Base-by-base conservation (phyloP, 2,113 vertebrate genomes). In the Thinocorus orbignyianus region DNA sequence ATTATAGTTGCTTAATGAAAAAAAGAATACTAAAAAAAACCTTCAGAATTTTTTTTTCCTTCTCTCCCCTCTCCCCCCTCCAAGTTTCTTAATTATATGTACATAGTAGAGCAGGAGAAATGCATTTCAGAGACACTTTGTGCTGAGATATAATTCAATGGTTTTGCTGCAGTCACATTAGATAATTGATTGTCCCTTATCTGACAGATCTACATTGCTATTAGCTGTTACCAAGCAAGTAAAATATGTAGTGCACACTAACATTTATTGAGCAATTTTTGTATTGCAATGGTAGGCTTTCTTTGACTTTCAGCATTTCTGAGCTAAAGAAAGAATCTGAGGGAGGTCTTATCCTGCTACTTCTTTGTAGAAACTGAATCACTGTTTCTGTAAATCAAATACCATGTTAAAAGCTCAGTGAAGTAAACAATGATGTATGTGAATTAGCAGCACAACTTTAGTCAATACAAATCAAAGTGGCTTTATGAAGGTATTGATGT, bases 391-490 rank as follows among this genome's bases (percentile, higher is more conserved):
- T 97, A 97, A 98, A 98, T 98, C 96, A 98, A 97, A 97, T 95
- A 91, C 93, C 84, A 94, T 48, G 89, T 97, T 98, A 97, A 98
- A 97, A 97, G 95, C 91, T 87, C 90, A 73, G 82, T 92, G 97
- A 98, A 97, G 96, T 97, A 97, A 98, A 98, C 97, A 97, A 92
- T 95, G 96, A 98, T 97, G 79, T 95, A 96, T 98, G 96, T 96
- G 97, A 98, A 98, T 98, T 97, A 97, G 90, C 94, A 96, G 92
- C 51, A 23, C 74, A 92, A 90, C 84, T 28, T 39, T 82, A 95
- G 97, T 97, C 97, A 97, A 98, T 98, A 97, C 90, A 97, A 98
- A 98, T 98, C 98, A 97, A 97, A 98, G 97, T 86, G 85, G 82
- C 95, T 98, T 98, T 98, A 98, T 98, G 97, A 97, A 97, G 81